A percentile compares a stretch with the other conserved stretches of the same genome.
These are phyloP conservation scores for Drosophila longiperda DNA, from an alignment of 2,888 invertebrate genomes.

Conservation along the genomic window DNA sequence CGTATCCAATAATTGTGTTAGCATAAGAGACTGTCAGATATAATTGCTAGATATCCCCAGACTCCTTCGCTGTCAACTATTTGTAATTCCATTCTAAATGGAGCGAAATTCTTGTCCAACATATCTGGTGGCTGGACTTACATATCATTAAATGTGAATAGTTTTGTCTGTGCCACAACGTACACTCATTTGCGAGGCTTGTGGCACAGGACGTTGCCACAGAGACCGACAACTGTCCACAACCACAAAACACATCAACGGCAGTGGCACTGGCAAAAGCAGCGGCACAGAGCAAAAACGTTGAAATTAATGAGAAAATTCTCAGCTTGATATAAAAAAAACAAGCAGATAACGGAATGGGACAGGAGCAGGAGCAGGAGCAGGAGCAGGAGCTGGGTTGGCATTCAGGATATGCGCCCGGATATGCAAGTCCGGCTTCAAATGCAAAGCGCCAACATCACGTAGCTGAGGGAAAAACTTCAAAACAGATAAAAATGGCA, in stretches of 20 bases:
- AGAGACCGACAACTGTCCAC: conserved; percentile 75
- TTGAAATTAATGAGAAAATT: conserved; percentile 80
- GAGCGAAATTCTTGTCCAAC: conserved; percentile 14
- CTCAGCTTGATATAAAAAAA: conserved; percentile 75
- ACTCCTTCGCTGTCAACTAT: not conserved
- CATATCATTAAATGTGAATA: conserved; percentile 53
- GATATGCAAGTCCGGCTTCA: conserved; percentile 56
- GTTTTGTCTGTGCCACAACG: conserved; percentile 27
- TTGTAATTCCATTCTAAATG: conserved; percentile 17
- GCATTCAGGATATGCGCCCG: conserved; percentile 44
- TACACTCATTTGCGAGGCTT: conserved; percentile 36
- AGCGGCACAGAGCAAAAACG: conserved; percentile 53
- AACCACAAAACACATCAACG: conserved; percentile 76
- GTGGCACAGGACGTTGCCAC: conserved; percentile 36
- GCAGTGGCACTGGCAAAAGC: conserved; percentile 33
- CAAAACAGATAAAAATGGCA: conserved; percentile 69
- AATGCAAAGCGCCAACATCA: conserved; percentile 69
- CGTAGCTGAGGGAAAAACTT: conserved; percentile 53
- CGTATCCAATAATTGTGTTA: conserved; percentile 2
- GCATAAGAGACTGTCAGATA: not conserved
- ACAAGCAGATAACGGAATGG: conserved; percentile 71
- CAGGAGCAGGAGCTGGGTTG: conserved; percentile 24
- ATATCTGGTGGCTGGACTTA: conserved; percentile 20
- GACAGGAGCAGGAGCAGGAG: conserved; percentile 14
- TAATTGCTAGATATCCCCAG: not conserved